These are phyloP conservation scores for Lumbricus terrestris DNA, from an alignment of 2,888 invertebrate genomes.

Conservation along the genomic window DNA sequence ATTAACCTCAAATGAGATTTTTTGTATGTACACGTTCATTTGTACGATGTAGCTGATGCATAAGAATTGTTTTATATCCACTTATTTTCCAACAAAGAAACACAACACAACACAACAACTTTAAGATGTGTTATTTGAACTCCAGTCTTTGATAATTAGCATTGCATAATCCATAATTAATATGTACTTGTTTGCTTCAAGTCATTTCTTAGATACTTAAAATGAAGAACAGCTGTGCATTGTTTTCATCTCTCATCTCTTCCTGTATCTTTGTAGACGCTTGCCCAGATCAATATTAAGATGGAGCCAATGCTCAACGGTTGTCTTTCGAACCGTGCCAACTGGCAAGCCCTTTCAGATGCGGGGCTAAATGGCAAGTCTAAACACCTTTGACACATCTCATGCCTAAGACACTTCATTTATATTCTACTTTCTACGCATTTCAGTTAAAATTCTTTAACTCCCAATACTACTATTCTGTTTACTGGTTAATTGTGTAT, in stretches of 20 bases:
- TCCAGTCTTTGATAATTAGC: neutral
- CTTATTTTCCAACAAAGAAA: neutral
- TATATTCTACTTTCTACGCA: neutral
- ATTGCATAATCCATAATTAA: neutral
- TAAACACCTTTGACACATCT: neutral
- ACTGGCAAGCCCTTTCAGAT: constrained; percentile 43
- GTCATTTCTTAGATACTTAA: neutral
- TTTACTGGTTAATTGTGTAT: no score
- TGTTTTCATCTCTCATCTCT: neutral
- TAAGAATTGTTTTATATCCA: neutral
- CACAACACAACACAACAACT: no score
- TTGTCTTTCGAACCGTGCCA: constrained; percentile 49
- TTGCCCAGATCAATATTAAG: neutral
- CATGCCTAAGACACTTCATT: neutral
- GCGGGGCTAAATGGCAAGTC: neutral
- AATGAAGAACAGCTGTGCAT: neutral
- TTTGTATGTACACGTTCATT: no score
- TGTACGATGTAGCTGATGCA: neutral
- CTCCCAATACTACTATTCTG: neutral
- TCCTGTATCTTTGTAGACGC: neutral
- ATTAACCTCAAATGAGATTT: no score
- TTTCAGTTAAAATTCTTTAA: neutral
- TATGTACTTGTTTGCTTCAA: neutral
- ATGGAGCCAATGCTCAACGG: constrained; percentile 48
- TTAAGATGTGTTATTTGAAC: neutral